phyloP scores from a whole-genome alignment of 2,113 vertebrate genomes.

The Nyctibius bracteatus region DNA sequence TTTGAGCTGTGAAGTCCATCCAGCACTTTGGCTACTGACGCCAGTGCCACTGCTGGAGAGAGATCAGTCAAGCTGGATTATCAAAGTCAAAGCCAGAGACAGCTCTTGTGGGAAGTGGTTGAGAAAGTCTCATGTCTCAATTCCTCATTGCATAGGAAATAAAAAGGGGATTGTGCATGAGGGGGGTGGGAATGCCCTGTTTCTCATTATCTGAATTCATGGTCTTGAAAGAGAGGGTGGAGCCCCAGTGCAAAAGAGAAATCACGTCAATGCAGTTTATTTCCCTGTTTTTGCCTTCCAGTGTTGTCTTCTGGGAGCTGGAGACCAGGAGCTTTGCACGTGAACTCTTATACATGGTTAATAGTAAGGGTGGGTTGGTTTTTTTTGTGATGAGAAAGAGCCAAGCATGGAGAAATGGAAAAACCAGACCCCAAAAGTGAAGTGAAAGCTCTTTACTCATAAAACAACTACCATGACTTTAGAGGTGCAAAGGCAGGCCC shows the following conservation, averaged over 20 bases:
- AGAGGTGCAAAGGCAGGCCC: background rate
- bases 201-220: conserved; percentile 19
- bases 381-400: background rate
- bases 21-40: background rate
- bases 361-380: background rate
- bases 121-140: conserved; percentile 5
- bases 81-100: conserved; percentile 16
- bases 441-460: background rate
- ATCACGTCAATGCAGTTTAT: background rate
- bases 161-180: background rate
- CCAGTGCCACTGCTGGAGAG: background rate
- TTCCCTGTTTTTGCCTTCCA: background rate
- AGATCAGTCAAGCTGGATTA: conserved; percentile 23
- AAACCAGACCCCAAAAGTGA: background rate
- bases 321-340: background rate
- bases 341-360: background rate
- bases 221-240: conserved; percentile 6
- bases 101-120: conserved; percentile 7
- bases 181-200: conserved; percentile 8
- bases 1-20: background rate
- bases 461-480: fast-evolving
- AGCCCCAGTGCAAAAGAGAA: background rate
- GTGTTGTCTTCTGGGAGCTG: background rate
- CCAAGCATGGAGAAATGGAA: background rate
- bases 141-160: conserved; percentile 1